phyloP scores from a whole-genome alignment of 2,888 invertebrate species.

The Platynereis dumerilii region DNA sequence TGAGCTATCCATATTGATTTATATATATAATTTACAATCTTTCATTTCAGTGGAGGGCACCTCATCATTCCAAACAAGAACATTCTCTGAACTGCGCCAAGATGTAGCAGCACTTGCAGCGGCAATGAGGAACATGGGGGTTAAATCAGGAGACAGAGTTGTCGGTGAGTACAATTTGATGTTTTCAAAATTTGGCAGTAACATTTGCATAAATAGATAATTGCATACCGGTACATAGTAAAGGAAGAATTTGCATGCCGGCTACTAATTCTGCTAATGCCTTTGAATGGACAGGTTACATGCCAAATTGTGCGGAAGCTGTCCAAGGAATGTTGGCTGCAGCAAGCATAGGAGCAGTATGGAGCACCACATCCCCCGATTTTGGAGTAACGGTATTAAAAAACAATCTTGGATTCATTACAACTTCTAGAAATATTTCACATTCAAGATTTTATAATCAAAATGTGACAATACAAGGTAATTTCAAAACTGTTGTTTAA shows the following conservation, averaged over 20 bases:
- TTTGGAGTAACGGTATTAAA: slow-evolving; percentile 67
- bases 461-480: too few relatives aligned
- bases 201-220: too few relatives aligned
- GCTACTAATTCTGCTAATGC: too few relatives aligned
- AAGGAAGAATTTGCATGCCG: too few relatives aligned
- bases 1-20: too few relatives aligned
- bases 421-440: not conserved
- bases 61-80: slow-evolving; percentile 46
- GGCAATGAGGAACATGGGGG: slow-evolving; percentile 61
- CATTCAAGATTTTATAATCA: not conserved
- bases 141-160: slow-evolving; percentile 65
- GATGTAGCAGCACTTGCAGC: slow-evolving; percentile 61
- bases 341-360: slow-evolving; percentile 67
- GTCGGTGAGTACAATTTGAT: slow-evolving; percentile 53
- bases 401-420: slow-evolving; percentile 34
- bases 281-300: slow-evolving; percentile 60
- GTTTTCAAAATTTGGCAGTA: not conserved
- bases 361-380: slow-evolving; percentile 68
- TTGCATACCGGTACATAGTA: too few relatives aligned
- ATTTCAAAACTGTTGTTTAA: too few relatives aligned
- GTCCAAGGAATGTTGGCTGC: slow-evolving; percentile 67
- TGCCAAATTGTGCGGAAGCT: slow-evolving; percentile 67
- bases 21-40: too few relatives aligned
- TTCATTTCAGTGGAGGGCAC: slow-evolving; percentile 53
- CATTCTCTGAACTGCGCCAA: slow-evolving; percentile 60